A percentile compares a stretch with the other conserved stretches of the same genome.
Conservation (phyloP, 2,797 vertebrate species). For the Rousettus madagascariensis region DNA sequence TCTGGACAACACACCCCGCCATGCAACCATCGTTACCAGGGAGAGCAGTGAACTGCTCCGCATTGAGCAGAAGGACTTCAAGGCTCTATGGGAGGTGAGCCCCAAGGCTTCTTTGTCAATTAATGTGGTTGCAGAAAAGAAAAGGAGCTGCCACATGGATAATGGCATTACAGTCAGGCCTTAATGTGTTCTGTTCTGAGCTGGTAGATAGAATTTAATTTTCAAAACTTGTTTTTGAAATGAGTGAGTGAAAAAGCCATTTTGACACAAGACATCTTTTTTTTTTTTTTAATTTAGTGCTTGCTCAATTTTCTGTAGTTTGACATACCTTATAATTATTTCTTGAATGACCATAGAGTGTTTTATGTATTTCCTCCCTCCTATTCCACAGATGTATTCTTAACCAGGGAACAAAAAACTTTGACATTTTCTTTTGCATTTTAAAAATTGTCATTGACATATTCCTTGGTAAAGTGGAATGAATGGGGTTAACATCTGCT, state of each 20-base stretch:
- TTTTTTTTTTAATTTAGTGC: slow-evolving; percentile 51
- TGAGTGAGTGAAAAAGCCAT: slow-evolving; percentile 70
- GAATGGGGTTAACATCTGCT: slow-evolving; percentile 62
- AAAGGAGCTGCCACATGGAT: not conserved
- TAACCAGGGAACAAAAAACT: slow-evolving; percentile 72
- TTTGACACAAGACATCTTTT: slow-evolving; percentile 62
- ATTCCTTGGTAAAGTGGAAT: slow-evolving; percentile 64
- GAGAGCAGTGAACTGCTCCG: slow-evolving; percentile 95
- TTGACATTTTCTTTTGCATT: slow-evolving; percentile 77
- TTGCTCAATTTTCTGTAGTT: slow-evolving; percentile 71
- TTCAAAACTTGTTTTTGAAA: slow-evolving; percentile 66
- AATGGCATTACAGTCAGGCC: slow-evolving; percentile 44
- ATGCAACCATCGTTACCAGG: slow-evolving; percentile 96
- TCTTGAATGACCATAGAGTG: slow-evolving; percentile 67
- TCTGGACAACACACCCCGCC: slow-evolving; percentile 97
- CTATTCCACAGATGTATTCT: slow-evolving; percentile 60
- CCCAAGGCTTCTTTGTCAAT: slow-evolving; percentile 67
- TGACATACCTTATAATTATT: slow-evolving; percentile 76
- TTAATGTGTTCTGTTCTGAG: slow-evolving; percentile 45
- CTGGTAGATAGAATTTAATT: slow-evolving; percentile 71
- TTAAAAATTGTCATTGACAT: slow-evolving; percentile 67
- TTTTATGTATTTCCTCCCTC: slow-evolving; percentile 68
- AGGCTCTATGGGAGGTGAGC: slow-evolving; percentile 96
- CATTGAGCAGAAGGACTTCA: slow-evolving; percentile 96
- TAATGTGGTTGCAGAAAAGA: slow-evolving; percentile 8